phyloP scores from a whole-genome alignment of 2,888 invertebrate species.

The Melieria picta region DNA sequence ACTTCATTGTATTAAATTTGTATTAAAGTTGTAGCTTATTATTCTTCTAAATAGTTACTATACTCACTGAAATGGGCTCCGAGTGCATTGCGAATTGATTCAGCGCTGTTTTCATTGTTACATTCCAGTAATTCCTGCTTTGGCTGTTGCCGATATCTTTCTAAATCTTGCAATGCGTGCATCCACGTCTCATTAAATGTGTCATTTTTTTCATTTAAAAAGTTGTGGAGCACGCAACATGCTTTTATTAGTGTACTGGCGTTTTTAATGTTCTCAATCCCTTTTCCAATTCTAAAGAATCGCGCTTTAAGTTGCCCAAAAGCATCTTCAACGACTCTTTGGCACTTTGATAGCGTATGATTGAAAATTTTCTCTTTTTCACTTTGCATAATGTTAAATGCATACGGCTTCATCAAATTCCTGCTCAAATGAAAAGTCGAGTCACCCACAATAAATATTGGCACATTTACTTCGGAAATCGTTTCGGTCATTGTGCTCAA shows the following conservation, averaged over 20 bases:
- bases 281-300: slow-evolving; percentile 24
- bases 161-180: slow-evolving; percentile 13
- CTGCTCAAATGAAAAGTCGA: slow-evolving; percentile 24
- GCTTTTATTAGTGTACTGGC: slow-evolving; percentile 17
- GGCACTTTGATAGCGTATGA: slow-evolving; percentile 26
- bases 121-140: neutral
- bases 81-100: slow-evolving; percentile 17
- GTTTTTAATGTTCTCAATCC: slow-evolving; percentile 25
- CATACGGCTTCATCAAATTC: slow-evolving; percentile 29
- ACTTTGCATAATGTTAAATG: neutral
- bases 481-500: neutral
- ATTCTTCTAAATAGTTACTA: too few relatives aligned
- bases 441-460: slow-evolving; percentile 23
- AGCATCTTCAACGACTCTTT: slow-evolving; percentile 25
- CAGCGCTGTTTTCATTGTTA: slow-evolving; percentile 17
- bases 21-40: too few relatives aligned
- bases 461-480: slow-evolving; percentile 19
- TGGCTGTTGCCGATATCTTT: slow-evolving; percentile 14
- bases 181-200: slow-evolving; percentile 19
- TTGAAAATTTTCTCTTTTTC: slow-evolving; percentile 27
- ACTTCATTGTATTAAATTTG: too few relatives aligned
- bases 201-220: slow-evolving; percentile 27
- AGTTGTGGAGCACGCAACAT: slow-evolving; percentile 30
- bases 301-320: slow-evolving; percentile 30
- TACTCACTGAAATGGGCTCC: slow-evolving; percentile 24